Conservation (phyloP, 2,113 vertebrate genomes). For the Brachyhypopomus gauderio region DNA sequence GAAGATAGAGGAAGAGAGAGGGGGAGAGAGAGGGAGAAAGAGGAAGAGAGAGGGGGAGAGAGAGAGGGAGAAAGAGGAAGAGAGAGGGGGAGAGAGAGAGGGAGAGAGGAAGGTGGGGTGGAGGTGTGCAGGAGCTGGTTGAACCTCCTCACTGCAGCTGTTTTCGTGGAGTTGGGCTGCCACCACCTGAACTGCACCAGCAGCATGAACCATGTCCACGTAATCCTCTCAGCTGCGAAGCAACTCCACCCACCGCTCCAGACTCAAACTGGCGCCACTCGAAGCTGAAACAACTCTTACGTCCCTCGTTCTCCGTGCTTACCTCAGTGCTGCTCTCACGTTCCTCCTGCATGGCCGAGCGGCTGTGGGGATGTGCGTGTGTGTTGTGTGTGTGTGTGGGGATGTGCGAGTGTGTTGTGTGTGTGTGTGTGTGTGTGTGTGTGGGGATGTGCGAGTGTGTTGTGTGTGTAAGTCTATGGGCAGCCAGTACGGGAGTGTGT, state of each 20-base stretch:
- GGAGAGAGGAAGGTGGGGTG: neutral
- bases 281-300: slow-evolving; percentile 10
- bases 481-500: slow-evolving; percentile 27
- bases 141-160: slow-evolving; percentile 30
- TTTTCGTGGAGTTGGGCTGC: slow-evolving; percentile 46
- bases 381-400: slow-evolving; percentile 13
- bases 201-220: neutral
- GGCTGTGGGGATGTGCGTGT: slow-evolving; percentile 29
- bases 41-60: neutral
- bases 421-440: no score
- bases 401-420: slow-evolving; percentile 34
- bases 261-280: neutral
- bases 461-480: neutral
- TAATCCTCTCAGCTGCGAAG: neutral
- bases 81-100: slow-evolving; percentile 14
- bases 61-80: slow-evolving; percentile 4
- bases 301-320: slow-evolving; percentile 52
- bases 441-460: slow-evolving; percentile 34
- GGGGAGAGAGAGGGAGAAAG: slow-evolving; percentile 7
- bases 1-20: slow-evolving; percentile 5
- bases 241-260: slow-evolving; percentile 21
- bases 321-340: slow-evolving; percentile 67
- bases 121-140: neutral
- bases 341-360: slow-evolving; percentile 68
- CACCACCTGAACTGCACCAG: neutral